Base-by-base conservation (phyloP, 2,888 invertebrate species). In the Cheilosia pagana region DNA sequence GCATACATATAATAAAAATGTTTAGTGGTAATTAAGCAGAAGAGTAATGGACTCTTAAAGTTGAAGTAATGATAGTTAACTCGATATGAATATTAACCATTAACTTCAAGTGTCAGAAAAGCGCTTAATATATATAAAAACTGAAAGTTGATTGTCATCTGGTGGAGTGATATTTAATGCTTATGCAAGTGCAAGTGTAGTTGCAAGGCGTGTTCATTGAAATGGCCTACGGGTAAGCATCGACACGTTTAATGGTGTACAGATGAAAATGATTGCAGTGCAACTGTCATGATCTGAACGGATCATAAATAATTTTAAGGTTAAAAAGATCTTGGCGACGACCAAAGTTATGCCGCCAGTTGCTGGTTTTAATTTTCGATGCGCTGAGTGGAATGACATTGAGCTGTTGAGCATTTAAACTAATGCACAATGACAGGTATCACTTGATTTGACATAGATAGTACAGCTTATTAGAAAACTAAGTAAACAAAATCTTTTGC, bases 71-170 rank as follows among this genome's bases (percentile, higher is more conserved):
- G 25, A 23, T 23, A 23, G 4, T 23, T 23, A 6, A 59, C 14
- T 23, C 10, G 23, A 16, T 14, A 10, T 59, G n/a, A 43, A 43
- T 8, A 41, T 23, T 23, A n/a, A n/a, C 10, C 16, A n/a, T 60
- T 45, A 28, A 60, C n/a, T 16, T 16, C 25, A 43, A n/a, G 59
- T 43, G 35, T 35, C 35, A 41, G n/a, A n/a, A 60, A 23, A 57
- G 39, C 14, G 41, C 12, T 41, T 1, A 12, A 31, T 55, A 1
- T 3, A 31, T 12, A 19, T 55, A 19, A 55, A 35, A 53, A 16
- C 19, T 4, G 14, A 31, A 16, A 31, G 16, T 53, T 31, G 16
- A 31, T 31, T 16, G 19, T 6, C 12, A 31, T 3, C 19, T 57
- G 19, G 35, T 3, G 45, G 45, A 16, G 45, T 45, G 45, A 8